These are phyloP conservation scores for Ellobium chinense DNA, from an alignment of 2,888 invertebrate species.

Conservation along the genomic window DNA sequence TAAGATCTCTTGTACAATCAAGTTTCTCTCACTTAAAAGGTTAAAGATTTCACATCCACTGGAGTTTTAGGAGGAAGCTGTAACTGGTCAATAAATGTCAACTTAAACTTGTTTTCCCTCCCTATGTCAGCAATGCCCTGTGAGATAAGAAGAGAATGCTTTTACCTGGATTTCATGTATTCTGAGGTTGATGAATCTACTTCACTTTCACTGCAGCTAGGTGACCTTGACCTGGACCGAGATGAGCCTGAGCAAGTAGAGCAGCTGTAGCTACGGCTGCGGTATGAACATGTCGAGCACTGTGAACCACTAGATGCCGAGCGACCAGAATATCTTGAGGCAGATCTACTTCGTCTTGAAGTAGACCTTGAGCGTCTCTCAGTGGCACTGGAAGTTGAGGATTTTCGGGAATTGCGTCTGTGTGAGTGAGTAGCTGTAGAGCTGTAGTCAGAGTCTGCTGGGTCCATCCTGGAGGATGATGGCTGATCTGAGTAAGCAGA, in stretches of 20 bases:
- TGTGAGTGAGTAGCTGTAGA: neutral
- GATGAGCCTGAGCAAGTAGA: constrained; percentile 53
- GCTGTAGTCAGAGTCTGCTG: neutral
- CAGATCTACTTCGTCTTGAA: neutral
- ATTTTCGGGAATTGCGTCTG: neutral
- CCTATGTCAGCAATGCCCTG: neutral
- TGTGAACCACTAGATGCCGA: constrained; percentile 14
- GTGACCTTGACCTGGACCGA: constrained; percentile 57
- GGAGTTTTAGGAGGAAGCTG: no score
- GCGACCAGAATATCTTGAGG: constrained; percentile 1
- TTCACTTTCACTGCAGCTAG: constrained; percentile 26
- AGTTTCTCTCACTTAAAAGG: no score
- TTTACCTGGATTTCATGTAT: constrained; percentile 4
- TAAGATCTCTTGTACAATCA: no score
- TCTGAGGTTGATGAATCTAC: neutral
- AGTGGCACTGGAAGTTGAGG: neutral
- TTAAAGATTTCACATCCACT: no score
- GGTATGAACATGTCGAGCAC: constrained; percentile 34
- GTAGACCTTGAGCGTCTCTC: constrained; percentile 9
- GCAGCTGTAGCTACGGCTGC: constrained; percentile 43
- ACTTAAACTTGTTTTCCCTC: neutral
- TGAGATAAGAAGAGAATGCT: no score
- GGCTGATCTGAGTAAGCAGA: neutral
- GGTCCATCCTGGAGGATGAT: neutral
- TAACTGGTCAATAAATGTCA: no score